Evolutionary conservation across 2,797 vertebrate species (phyloP), one percentile per base, ranked within the genome.

Genomic region (Allobates femoralis): DNA sequence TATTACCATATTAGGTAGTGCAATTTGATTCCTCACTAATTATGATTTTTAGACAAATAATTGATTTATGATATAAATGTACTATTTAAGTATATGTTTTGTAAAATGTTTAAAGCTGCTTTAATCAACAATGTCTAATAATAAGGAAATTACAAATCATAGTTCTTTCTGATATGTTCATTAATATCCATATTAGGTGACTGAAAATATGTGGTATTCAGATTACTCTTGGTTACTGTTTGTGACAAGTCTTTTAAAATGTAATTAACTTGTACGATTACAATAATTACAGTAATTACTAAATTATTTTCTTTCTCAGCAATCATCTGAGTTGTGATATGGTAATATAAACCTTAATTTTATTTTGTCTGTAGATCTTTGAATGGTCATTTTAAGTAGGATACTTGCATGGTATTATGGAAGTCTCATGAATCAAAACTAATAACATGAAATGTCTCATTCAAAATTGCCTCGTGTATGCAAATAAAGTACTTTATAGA

Each of bases 241-340:
- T 79, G 77, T 86, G 55, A 80, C 84, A 86, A 51, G 58, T 23
- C 46, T 67, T 67, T 78, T 78, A 77, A 66, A 81, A 62, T 46
- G 23, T 81, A 75, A 86, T 86, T 86, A 86, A 86, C 30, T 64
- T 76, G 56, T 56, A 81, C 55, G 58, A 86, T 81, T 86, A 81
- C 60, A 85, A 71, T 79, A 79, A 79, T 85, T 79, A 60, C 41
- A 81, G 85, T 81, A 74, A 86, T 86, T 81, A 55, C 28, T 55
- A 79, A 79, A 79, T 75, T 74, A 77, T 76, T 75, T 76, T 86
- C 30, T 81, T 75, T 41, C 58, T 81, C 51, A 50, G 53, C 60
- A 75, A 41, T 34, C 55, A 41, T 86, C 34, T 26, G 34, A 81
- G 37, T 53, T 66, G 30, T 66, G 56, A 86, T 74, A 86, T 41